Evolutionary conservation across 2,888 invertebrate species (phyloP), one percentile per base, ranked within the genome.

Genomic region (Tachina lurida): DNA sequence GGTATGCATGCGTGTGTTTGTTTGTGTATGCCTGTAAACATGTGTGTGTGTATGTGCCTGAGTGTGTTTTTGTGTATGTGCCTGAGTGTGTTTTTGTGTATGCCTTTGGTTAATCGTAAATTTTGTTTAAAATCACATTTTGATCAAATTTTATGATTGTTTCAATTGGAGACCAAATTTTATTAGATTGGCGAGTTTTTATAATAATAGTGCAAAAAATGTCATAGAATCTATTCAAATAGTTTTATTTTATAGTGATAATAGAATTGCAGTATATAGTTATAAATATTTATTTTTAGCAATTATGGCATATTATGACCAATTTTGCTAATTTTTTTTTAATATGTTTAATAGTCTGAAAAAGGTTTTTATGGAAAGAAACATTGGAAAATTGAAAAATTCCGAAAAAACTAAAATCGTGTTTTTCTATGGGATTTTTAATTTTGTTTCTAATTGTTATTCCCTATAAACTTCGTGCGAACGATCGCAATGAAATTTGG

Each of bases 91-190:
- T 43, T 8, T 70, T 5, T 5, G 43, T n/a, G 13, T n/a, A n/a
- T 41, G 49, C 10, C 9, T 31, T 41, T 49, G 49, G n/a, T 62
- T 54, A 54, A 79, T 65, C 77, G 52, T 73, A 77, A 73, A 77
- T 73, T 77, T 77, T 67, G 39, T 83, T 77, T 73, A 67, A 77
- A 70, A 77, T 78, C 76, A 63, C 85, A 74, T 74, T 70, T 73
- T 87, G 78, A 87, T 86, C 83, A 78, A 77, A 86, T 84, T 86
- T 87, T 84, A 81, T 87, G 86, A 87, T 86, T 86, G 83, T 78
- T 83, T 81, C 83, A 86, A 87, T 83, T 86, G 82, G 84, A 84
- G 60, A 83, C 84, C 84, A 76, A 84, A 80, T 87, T 83, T 82
- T 77, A 87, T 85, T 85, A 84, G 84, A 84, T 86, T 81, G 81